Base-by-base conservation (phyloP, 2,797 vertebrate species). In the Amphiprion clarkii region DNA sequence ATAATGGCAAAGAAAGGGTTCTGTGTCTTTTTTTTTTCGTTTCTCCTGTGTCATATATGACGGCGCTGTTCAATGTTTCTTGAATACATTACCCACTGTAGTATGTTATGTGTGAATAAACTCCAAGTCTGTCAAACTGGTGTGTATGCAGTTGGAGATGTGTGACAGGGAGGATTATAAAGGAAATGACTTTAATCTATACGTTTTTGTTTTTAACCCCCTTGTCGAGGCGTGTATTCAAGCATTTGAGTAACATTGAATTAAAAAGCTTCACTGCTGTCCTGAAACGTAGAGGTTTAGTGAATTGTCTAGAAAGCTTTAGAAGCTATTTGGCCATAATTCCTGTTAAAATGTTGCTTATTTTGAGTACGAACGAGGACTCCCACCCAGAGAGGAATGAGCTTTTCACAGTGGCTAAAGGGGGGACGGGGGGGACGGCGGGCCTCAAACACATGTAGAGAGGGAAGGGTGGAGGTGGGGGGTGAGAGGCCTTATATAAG, bases 61-160 rank as follows among this genome's bases (percentile, higher is more conserved):
- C 96, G 92, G 95, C 94, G 74, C 95, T 94, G 94, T 94, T 96
- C 94, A 95, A 93, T 96, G 96, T 97, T 96, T 96, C 97, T 96
- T 96, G 95, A 95, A 94, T 95, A 96, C 96, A 95, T 97, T 96
- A 96, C 95, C 96, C 96, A 96, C 96, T 96, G 95, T 98, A 97
- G 95, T 96, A 95, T 96, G 96, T 98, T 96, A 97, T 95, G 96
- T 98, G 96, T 97, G 96, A 96, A 97, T 96, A 96, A 97, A 96
- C 89, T 91, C 85, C 83, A 91, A 94, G 93, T 92, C 79, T 90
- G 92, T 84, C 83, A 77, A 76, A 76, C 57, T 58, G 53, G 57
- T 67, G 52, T 80, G 17, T n/a, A 13, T 58, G 54, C 27, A 31
- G n/a, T 58, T 23, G 0, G 29, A 44, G 6, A 56, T 56, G n/a